Percentiles rank a stretch among this genome's conserved stretches.
phyloP scores from a whole-genome alignment of 2,888 invertebrate species.

The Tenthredo amoena region DNA sequence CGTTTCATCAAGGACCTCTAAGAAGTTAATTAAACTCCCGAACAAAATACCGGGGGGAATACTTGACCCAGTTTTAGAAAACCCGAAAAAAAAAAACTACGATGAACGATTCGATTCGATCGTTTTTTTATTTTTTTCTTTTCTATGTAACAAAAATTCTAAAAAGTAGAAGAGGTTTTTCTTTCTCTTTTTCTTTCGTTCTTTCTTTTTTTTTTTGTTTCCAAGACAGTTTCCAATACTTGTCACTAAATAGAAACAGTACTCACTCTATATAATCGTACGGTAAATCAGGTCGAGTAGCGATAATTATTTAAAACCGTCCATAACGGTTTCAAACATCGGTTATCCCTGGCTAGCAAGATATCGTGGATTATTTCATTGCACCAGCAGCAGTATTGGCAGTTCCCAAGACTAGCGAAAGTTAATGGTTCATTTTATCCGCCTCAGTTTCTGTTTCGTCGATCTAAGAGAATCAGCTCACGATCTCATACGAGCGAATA shows the following conservation, averaged over 20 bases:
- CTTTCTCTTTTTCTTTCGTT: background rate
- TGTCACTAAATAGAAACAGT: background rate
- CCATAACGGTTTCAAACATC: slow-evolving; percentile 4
- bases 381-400: background rate
- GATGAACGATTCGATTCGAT: background rate
- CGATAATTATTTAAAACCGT: slow-evolving; percentile 10
- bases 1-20: background rate
- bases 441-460: background rate
- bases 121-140: background rate
- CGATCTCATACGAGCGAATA: background rate
- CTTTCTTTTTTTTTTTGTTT: too few species aligned
- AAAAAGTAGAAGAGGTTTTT: background rate
- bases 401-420: background rate
- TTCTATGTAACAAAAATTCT: background rate
- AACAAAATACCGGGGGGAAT: background rate
- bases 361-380: background rate
- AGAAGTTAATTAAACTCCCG: slow-evolving; percentile 19
- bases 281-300: slow-evolving; percentile 15
- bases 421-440: slow-evolving; percentile 19
- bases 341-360: background rate
- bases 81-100: background rate
- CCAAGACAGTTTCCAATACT: background rate
- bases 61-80: background rate
- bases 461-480: background rate
- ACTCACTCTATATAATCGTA: background rate